These are phyloP conservation scores for Cygnus atratus DNA, from an alignment of 2,113 vertebrate genomes.

Conservation along the genomic window DNA sequence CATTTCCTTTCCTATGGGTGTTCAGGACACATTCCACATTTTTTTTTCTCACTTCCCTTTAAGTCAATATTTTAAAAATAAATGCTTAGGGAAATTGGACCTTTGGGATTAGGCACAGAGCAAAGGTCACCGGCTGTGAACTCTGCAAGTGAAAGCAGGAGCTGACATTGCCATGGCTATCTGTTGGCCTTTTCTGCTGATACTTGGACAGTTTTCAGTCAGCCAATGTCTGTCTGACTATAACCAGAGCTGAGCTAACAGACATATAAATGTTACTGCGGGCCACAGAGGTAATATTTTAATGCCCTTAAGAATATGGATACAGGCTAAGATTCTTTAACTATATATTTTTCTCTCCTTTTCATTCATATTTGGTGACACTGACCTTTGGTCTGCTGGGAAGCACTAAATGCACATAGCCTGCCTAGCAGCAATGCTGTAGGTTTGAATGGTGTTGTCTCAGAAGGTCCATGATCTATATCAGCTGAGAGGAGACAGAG, in stretches of 20 bases:
- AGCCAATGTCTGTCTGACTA: background rate
- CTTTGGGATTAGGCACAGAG: background rate
- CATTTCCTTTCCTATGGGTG: background rate
- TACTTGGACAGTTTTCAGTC: background rate
- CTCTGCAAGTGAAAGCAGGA: background rate
- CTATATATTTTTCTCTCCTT: background rate
- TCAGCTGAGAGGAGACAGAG: background rate
- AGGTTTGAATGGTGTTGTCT: background rate
- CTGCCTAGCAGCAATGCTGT: background rate
- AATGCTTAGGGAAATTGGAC: background rate
- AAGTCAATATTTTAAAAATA: conserved; percentile 8
- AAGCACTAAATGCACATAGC: background rate
- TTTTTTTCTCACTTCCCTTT: background rate
- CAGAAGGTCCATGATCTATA: background rate
- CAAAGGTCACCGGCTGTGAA: background rate
- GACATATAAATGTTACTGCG: background rate
- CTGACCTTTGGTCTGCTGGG: background rate
- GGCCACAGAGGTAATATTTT: background rate
- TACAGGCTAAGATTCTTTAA: background rate
- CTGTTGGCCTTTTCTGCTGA: background rate
- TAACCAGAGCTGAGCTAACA: background rate
- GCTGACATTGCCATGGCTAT: background rate
- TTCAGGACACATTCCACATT: background rate
- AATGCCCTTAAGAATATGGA: background rate
- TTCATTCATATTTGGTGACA: background rate